Base-by-base conservation (phyloP, 2,888 invertebrate species). In the Standfussiana lucernea region DNA sequence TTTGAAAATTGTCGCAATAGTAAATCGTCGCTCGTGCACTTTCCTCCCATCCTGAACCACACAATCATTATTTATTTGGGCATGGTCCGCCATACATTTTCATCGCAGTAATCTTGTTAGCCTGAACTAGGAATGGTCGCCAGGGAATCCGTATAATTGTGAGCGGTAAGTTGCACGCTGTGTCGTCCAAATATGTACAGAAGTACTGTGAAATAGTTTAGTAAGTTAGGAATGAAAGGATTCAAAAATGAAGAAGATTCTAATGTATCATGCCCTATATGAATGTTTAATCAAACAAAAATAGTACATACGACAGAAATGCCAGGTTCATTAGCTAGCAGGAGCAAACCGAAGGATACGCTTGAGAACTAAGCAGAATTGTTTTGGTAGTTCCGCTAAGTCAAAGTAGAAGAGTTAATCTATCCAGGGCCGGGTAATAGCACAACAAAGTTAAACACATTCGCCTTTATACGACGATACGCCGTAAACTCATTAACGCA, bases 401-500 rank as follows among this genome's bases (percentile, higher is more conserved):
- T 62, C 28, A 18, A 40, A 45, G n/a, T 28, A 37, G n/a, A 32
- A 18, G 15, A 59, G n/a, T 79, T 35, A 24, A 35, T 61, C 40
- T 56, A 35, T 53, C 53, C n/a, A 18, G 35, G 35, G 62, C 13
- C 21, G 28, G 28, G 62, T 82, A 61, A 65, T 40, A 65, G 35
- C 35, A 64, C 13, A 24, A 37, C 69, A 59, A 67, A 32, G 32
- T n/a, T 45, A 45, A 28, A 24, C 24, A 35, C 59, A 72, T 77
- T 69, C 74, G 70, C 72, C 53, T 66, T 53, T 37, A 67, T 64
- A 35, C 62, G 35, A 42, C 68, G 37, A 62, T 37, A 50, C 79
- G 11, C 32, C 47, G 40, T 77, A 79, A 86, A 86, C 83, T 84
- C 86, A 83, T 86, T 84, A 84, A 79, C 84, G 86, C 86, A 86